phyloP scores from a whole-genome alignment of 2,888 invertebrate species.

The Mythimna impura region DNA sequence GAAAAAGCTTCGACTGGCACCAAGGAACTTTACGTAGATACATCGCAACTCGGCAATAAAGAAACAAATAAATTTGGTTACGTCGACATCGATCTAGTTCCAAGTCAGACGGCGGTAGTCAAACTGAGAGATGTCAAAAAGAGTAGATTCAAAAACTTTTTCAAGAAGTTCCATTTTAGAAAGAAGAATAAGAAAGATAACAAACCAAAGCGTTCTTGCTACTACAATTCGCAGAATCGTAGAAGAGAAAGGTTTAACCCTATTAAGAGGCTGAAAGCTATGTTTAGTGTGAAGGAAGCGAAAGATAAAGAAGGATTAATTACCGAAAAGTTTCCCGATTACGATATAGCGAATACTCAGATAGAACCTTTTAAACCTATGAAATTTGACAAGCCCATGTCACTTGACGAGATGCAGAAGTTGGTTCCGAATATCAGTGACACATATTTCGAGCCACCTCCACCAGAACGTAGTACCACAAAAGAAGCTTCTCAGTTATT shows the following conservation, averaged over 20 bases:
- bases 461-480: not conserved
- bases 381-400: slow-evolving; percentile 62
- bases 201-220: slow-evolving; percentile 43
- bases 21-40: slow-evolving; percentile 12
- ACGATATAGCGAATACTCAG: slow-evolving; percentile 64
- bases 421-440: slow-evolving; percentile 75
- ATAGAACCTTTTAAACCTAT: slow-evolving; percentile 65
- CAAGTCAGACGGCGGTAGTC: slow-evolving; percentile 70
- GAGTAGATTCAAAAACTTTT: slow-evolving; percentile 64
- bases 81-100: slow-evolving; percentile 71
- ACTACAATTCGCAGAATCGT: slow-evolving; percentile 1
- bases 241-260: slow-evolving; percentile 74
- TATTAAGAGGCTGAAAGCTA: slow-evolving; percentile 72
- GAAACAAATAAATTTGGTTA: slow-evolving; percentile 63
- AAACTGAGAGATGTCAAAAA: slow-evolving; percentile 63
- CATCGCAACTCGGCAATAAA: slow-evolving; percentile 8
- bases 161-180: slow-evolving; percentile 67
- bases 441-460: not conserved
- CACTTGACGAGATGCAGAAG: slow-evolving; percentile 69
- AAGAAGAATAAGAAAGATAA: slow-evolving; percentile 46
- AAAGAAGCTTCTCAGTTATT: not conserved
- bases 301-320: not conserved
- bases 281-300: slow-evolving; percentile 64
- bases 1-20: slow-evolving; percentile 30
- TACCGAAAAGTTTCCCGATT: slow-evolving; percentile 51